These are phyloP conservation scores for Tupiocoris notatus DNA, from an alignment of 2,888 invertebrate species.

Conservation along the genomic window DNA sequence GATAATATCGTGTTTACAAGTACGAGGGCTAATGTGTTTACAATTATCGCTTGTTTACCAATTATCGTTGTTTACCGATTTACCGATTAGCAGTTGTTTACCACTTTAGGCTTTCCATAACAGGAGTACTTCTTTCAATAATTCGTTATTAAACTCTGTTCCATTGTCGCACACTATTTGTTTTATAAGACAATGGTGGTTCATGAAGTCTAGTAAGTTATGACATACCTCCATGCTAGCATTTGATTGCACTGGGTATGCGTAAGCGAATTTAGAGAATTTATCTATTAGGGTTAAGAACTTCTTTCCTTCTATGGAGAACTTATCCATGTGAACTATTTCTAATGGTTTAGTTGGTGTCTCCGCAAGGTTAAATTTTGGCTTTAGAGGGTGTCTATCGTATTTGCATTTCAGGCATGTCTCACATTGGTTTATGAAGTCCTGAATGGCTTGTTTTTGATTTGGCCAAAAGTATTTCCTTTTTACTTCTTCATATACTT, in stretches of 20 bases:
- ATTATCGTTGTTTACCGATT: no score
- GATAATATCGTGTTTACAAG: no score
- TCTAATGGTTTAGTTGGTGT: slow-evolving; percentile 13
- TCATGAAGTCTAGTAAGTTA: slow-evolving; percentile 19
- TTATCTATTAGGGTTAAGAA: slow-evolving; percentile 22
- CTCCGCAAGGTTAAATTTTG: slow-evolving; percentile 6
- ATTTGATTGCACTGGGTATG: neutral
- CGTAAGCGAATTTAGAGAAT: slow-evolving; percentile 33
- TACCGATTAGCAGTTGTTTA: no score
- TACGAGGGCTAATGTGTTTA: no score
- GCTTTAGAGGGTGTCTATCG: slow-evolving; percentile 27
- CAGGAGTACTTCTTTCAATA: slow-evolving; percentile 31
- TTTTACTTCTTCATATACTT: slow-evolving; percentile 31
- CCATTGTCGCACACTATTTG: slow-evolving; percentile 26
- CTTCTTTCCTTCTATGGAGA: slow-evolving; percentile 25
- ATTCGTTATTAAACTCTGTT: slow-evolving; percentile 3
- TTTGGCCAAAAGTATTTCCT: slow-evolving; percentile 35
- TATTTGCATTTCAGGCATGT: slow-evolving; percentile 19
- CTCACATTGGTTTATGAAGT: slow-evolving; percentile 32
- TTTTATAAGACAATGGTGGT: slow-evolving; percentile 22
- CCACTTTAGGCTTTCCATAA: no score
- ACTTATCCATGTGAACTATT: slow-evolving; percentile 16
- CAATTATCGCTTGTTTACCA: no score
- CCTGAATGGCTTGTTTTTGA: slow-evolving; percentile 2
- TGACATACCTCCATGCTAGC: no score